Conservation (phyloP, 2,888 invertebrate genomes). For the Watsonalla cultraria region DNA sequence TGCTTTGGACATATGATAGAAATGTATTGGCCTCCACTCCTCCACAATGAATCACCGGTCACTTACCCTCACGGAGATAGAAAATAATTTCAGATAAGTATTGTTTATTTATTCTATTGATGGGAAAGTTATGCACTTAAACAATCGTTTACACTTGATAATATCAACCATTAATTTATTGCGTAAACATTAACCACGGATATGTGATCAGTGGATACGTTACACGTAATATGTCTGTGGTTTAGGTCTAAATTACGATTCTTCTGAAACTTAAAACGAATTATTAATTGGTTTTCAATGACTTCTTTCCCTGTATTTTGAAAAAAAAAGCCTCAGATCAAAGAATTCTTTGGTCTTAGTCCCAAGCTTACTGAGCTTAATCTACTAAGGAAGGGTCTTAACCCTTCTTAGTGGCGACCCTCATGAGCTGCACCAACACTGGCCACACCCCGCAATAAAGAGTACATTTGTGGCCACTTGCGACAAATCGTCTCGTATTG, state of each 20-base stretch:
- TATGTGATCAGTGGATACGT: background rate
- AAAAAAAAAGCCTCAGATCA: no score
- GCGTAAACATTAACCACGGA: no score
- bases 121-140: background rate
- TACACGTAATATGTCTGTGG: background rate
- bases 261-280: background rate
- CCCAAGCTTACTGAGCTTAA: no score
- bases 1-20: slow-evolving; percentile 1
- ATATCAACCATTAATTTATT: no score
- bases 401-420: no score
- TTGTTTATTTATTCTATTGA: slow-evolving; percentile 12
- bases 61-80: slow-evolving; percentile 57
- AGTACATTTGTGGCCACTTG: background rate
- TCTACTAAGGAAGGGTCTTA: no score
- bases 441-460: background rate
- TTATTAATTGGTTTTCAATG: no score
- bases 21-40: background rate
- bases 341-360: no score
- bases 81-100: slow-evolving; percentile 46
- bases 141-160: no score
- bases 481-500: slow-evolving; percentile 14
- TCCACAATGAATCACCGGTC: slow-evolving; percentile 55
- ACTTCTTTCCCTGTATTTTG: no score
- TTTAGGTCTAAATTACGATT: background rate
- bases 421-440: background rate